Conservation (phyloP, 2,797 vertebrate genomes). For the Myotis findleyi region DNA sequence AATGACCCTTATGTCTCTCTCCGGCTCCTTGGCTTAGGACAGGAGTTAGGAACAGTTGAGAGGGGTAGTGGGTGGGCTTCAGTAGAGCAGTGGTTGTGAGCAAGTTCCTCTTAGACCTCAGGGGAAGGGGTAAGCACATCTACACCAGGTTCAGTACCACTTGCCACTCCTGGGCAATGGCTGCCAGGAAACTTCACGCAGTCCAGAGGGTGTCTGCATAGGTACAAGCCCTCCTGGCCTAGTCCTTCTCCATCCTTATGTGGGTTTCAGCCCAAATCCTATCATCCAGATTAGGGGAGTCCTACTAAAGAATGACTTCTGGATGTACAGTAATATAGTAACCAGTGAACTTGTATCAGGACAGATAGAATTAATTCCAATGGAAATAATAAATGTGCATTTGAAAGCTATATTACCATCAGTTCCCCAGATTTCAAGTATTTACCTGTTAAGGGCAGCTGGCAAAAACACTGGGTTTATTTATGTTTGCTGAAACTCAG, state of each 20-base stretch:
- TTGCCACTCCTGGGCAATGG: conserved; percentile 13
- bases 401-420: not conserved
- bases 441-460: not conserved
- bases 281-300: not conserved
- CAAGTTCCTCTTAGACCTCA: not conserved
- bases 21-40: not conserved
- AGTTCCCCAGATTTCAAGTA: not conserved
- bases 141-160: not conserved
- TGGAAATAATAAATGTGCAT: not conserved
- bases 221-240: not conserved
- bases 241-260: not conserved
- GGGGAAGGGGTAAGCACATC: not conserved
- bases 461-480: no score
- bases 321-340: not conserved
- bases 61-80: not conserved
- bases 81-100: not conserved
- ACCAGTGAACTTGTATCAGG: not conserved
- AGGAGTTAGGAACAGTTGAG: not conserved
- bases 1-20: not conserved
- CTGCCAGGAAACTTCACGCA: not conserved
- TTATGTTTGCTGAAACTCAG: no score
- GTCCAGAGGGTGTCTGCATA: not conserved
- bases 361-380: not conserved
- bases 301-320: not conserved
- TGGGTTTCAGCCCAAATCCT: not conserved